A percentile compares a stretch with the other conserved stretches of the same genome.
Evolutionary conservation across 2,888 invertebrate species (phyloP).

Genomic region (Tortrix viridana): DNA sequence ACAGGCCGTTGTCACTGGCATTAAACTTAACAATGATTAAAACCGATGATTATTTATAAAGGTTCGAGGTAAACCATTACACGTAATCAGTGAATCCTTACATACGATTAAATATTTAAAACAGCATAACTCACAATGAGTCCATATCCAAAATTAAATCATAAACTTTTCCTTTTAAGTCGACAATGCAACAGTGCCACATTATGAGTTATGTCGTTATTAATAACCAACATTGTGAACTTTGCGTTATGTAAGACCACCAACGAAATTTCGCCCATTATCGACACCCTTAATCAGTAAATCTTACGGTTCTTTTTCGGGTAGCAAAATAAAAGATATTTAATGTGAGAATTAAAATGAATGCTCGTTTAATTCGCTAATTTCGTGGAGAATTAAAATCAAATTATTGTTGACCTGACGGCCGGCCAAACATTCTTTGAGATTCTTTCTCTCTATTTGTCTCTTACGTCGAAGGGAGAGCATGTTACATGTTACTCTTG

Average conservation of each 20-base stretch:
- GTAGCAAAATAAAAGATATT: slow-evolving; percentile 20
- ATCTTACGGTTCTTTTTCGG: not conserved
- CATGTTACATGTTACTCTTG: no score
- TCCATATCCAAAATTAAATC: no score
- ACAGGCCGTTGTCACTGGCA: slow-evolving; percentile 29
- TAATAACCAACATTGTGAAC: slow-evolving; percentile 38
- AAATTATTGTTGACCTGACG: slow-evolving; percentile 53
- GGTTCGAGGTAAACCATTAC: slow-evolving; percentile 35
- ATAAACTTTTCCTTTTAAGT: no score
- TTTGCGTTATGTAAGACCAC: slow-evolving; percentile 54
- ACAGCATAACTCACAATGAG: no score
- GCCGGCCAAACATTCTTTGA: slow-evolving; percentile 26
- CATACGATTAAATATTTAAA: slow-evolving; percentile 41
- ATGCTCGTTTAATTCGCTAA: slow-evolving; percentile 68
- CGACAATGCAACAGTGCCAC: no score
- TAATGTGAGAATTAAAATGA: slow-evolving; percentile 61
- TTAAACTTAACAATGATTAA: slow-evolving; percentile 35
- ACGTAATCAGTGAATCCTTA: slow-evolving; percentile 53
- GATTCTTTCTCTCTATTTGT: not conserved
- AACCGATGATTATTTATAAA: slow-evolving; percentile 35
- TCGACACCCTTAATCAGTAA: slow-evolving; percentile 12
- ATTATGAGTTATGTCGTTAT: no score
- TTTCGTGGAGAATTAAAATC: slow-evolving; percentile 63
- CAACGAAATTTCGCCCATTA: slow-evolving; percentile 44
- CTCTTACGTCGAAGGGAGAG: not conserved